These are phyloP conservation scores for Galaxea fascicularis DNA, from an alignment of 92 coral and sea anemone genomes.

Conservation along the genomic window DNA sequence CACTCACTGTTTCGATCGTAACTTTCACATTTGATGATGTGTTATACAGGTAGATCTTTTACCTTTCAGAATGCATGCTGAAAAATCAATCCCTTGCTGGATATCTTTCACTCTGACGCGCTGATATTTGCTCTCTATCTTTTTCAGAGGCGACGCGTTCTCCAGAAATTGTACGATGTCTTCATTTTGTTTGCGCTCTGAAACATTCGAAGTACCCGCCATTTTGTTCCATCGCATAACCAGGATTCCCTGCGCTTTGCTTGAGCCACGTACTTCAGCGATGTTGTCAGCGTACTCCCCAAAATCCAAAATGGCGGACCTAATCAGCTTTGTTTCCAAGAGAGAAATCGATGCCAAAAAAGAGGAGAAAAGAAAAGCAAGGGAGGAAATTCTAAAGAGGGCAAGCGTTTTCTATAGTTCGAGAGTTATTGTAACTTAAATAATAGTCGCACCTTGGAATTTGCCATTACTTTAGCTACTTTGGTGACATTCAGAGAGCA, in stretches of 20 bases:
- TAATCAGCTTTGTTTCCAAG: slow-evolving; percentile 92
- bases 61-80: slow-evolving; percentile 45
- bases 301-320: slow-evolving; percentile 95
- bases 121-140: slow-evolving; percentile 21
- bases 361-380: slow-evolving; percentile 78
- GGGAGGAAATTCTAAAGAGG: slow-evolving; percentile 77
- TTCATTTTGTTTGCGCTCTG: not conserved
- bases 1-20: too few species aligned
- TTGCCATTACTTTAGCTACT: not conserved
- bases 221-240: slow-evolving; percentile 3
- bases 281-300: slow-evolving; percentile 45
- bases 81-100: slow-evolving; percentile 25
- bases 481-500: not conserved
- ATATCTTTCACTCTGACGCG: slow-evolving; percentile 10
- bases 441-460: not conserved
- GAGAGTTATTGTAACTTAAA: not conserved
- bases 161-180: slow-evolving; percentile 20
- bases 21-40: too few species aligned
- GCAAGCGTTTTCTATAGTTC: slow-evolving; percentile 33
- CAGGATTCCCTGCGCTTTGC: not conserved
- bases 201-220: slow-evolving; percentile 40
- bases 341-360: slow-evolving; percentile 87
- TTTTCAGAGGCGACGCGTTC: not conserved
- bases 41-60: too few species aligned
- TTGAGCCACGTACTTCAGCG: slow-evolving; percentile 9